Evolutionary conservation across 2,113 vertebrate genomes (phyloP).

Genomic region (Isichthys henryi): DNA sequence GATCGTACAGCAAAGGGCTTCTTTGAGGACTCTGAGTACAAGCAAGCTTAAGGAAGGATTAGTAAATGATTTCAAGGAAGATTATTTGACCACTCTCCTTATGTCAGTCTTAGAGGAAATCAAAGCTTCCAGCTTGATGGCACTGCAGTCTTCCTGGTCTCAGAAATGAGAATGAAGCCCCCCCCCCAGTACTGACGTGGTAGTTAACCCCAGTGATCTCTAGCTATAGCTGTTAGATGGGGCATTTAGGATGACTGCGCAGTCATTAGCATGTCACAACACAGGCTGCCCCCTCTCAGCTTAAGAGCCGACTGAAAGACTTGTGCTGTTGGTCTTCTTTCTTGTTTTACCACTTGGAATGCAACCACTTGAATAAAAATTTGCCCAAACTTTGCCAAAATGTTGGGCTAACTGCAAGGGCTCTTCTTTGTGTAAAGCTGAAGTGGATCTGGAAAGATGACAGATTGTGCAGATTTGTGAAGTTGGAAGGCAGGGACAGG

Average conservation of each 20-base stretch:
- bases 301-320: too few species aligned
- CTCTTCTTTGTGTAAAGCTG: conserved; percentile 33
- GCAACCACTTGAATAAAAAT: conserved; percentile 33
- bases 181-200: conserved; percentile 61
- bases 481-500: conserved; percentile 37
- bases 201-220: conserved; percentile 66
- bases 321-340: too few species aligned
- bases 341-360: conserved; percentile 36
- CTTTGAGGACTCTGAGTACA: conserved; percentile 30
- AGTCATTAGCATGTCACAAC: conserved; percentile 69
- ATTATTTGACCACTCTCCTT: conserved; percentile 56
- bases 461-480: conserved; percentile 44
- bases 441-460: conserved; percentile 39
- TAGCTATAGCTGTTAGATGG: conserved; percentile 60
- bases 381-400: conserved; percentile 35
- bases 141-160: conserved; percentile 53
- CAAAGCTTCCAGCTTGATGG: conserved; percentile 54
- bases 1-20: conserved; percentile 21
- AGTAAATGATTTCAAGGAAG: conserved; percentile 71
- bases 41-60: conserved; percentile 53
- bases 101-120: conserved; percentile 61
- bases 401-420: conserved; percentile 36
- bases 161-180: conserved; percentile 41
- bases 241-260: conserved; percentile 58
- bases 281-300: conserved; percentile 53